Percentiles rank a stretch among this genome's conserved stretches.
These are phyloP conservation scores for Perognathus longimembris DNA, from an alignment of 2,113 vertebrate species.

Conservation along the genomic window DNA sequence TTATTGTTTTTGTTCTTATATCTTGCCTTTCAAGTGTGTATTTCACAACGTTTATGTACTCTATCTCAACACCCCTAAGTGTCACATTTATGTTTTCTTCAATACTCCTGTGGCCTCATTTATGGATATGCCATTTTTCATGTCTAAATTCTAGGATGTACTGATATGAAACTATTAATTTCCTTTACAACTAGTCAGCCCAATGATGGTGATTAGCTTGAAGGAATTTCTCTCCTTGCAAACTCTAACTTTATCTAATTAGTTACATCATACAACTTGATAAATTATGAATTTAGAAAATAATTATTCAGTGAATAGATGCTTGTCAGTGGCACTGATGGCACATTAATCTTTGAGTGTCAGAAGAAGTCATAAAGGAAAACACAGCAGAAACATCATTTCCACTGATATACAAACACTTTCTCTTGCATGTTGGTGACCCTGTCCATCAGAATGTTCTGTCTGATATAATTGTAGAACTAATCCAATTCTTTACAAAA, in stretches of 20 bases:
- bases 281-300: slow-evolving; percentile 84
- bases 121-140: slow-evolving; percentile 50
- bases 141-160: not conserved
- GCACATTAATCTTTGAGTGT: slow-evolving; percentile 79
- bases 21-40: slow-evolving; percentile 17
- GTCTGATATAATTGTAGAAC: not conserved
- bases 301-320: slow-evolving; percentile 78
- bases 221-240: slow-evolving; percentile 72
- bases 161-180: slow-evolving; percentile 5
- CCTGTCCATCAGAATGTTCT: not conserved
- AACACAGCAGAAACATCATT: not conserved
- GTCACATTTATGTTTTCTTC: slow-evolving; percentile 42
- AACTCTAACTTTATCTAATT: slow-evolving; percentile 83
- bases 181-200: not conserved
- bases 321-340: slow-evolving; percentile 77
- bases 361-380: not conserved
- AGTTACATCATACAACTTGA: slow-evolving; percentile 80
- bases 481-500: not conserved
- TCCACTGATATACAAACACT: not conserved
- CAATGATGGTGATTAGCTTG: slow-evolving; percentile 23
- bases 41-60: slow-evolving; percentile 49
- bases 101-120: slow-evolving; percentile 18
- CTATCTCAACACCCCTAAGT: not conserved
- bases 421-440: not conserved
- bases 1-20: slow-evolving; percentile 63